Evolutionary conservation across 2,113 vertebrate species (phyloP).

Genomic region (Thunnus thynnus): DNA sequence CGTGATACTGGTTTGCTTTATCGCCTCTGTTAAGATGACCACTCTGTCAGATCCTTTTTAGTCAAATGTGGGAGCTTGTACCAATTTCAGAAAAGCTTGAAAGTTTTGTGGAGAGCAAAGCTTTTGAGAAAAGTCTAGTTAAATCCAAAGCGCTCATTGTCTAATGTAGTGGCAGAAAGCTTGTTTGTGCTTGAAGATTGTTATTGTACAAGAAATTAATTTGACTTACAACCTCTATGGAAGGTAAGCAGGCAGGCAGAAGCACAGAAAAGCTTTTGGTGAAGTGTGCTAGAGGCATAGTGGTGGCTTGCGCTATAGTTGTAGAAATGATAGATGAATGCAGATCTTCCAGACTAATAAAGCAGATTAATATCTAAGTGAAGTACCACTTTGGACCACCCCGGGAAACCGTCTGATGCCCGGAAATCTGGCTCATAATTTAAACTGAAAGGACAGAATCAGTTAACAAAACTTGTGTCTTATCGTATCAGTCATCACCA

Average conservation of each 20-base stretch:
- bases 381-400: slow-evolving; percentile 54
- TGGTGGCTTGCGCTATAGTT: slow-evolving; percentile 22
- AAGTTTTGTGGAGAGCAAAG: slow-evolving; percentile 34
- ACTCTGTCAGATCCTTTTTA: slow-evolving; percentile 25
- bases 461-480: slow-evolving; percentile 67
- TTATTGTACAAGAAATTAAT: slow-evolving; percentile 49
- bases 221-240: slow-evolving; percentile 38
- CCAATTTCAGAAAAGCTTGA: slow-evolving; percentile 34
- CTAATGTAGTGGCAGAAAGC: slow-evolving; percentile 32
- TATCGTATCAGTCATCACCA: slow-evolving; percentile 59
- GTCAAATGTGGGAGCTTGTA: slow-evolving; percentile 26
- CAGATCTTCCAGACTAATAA: slow-evolving; percentile 52
- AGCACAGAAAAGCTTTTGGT: slow-evolving; percentile 26
- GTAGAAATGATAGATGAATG: slow-evolving; percentile 53
- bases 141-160: slow-evolving; percentile 28
- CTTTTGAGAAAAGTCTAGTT: slow-evolving; percentile 41
- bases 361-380: slow-evolving; percentile 69
- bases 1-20: slow-evolving; percentile 37
- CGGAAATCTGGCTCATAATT: slow-evolving; percentile 54
- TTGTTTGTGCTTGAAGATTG: slow-evolving; percentile 47
- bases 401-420: slow-evolving; percentile 50
- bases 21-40: not conserved
- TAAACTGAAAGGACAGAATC: slow-evolving; percentile 60
- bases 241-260: slow-evolving; percentile 15
- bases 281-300: slow-evolving; percentile 15